A percentile compares a stretch with the other conserved stretches of the same genome.
Evolutionary conservation across 2,113 vertebrate species (phyloP).

Genomic region (Synchiropus splendidus): DNA sequence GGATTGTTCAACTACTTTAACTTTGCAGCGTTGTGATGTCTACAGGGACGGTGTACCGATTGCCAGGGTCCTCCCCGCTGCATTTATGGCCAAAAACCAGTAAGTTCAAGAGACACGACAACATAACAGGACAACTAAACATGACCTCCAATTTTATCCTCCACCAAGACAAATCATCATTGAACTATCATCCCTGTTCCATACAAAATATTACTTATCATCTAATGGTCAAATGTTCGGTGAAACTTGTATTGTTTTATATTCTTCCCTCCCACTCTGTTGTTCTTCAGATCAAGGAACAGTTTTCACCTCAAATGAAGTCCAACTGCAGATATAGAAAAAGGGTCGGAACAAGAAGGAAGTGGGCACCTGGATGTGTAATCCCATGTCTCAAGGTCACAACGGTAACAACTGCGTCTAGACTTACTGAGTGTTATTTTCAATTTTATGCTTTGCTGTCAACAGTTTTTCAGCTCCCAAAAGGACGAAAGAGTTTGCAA

Average conservation of each 20-base stretch:
- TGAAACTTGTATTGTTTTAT: too few relatives aligned
- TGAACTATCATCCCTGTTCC: too few relatives aligned
- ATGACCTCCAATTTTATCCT: neutral
- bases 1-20: too few relatives aligned
- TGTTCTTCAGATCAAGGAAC: constrained; percentile 37
- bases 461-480: too few relatives aligned
- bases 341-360: constrained; percentile 31
- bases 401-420: constrained; percentile 28
- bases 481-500: too few relatives aligned
- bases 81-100: constrained; percentile 31
- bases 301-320: constrained; percentile 54
- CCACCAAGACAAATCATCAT: neutral
- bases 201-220: too few relatives aligned
- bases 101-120: constrained; percentile 33
- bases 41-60: constrained; percentile 60
- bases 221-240: too few relatives aligned
- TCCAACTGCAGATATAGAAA: constrained; percentile 60
- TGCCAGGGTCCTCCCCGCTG: constrained; percentile 61
- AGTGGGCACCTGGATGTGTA: constrained; percentile 44
- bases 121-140: too few relatives aligned
- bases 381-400: constrained; percentile 42
- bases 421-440: too few relatives aligned
- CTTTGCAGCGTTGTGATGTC: too few relatives aligned
- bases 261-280: neutral
- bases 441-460: too few relatives aligned